Base-by-base conservation (phyloP, 2,797 vertebrate species). In the Sebastes wilsoni region DNA sequence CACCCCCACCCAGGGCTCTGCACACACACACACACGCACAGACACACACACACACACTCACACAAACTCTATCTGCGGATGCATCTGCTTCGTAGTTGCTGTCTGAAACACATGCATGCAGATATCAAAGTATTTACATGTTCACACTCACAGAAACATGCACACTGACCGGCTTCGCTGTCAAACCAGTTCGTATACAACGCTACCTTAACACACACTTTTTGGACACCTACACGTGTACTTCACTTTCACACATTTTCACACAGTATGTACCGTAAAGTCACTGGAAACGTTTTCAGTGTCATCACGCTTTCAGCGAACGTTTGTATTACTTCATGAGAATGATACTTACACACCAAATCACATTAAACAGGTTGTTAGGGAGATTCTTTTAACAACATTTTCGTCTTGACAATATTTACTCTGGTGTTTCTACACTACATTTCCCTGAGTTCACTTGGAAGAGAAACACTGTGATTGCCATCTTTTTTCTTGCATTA, bases 1-100 rank as follows among this genome's bases (percentile, higher is more conserved):
- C 91, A 90, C 92, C 84, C 92, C 87, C 88, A 94, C 92, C 68
- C 81, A 72, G 80, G 82, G 86, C 93, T 81, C 78, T 66, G 80
- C 75, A 36, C 80, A 75, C 83, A 80, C 85, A 82, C 69, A 36
- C 28, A 46, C 66, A 65, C 46, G 36, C 56, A 77, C 75, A 79
- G 12, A 36, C 80, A 75, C 83, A 80, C 85, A 82, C 69, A 32
- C 74, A 60, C 32, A 46, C 66, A 65, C 55, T 49, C 64, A 77
- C 75, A 82, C 72, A 78, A 58, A 74, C 34, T 18, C 56, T 28
- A 79, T 66, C 64, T 18, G 66, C 72, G 16, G 27, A 77, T 72
- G 42, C 65, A 56, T 49, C 84, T 30, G 77, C 58, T 61, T 36
- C 58, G 28, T 30, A 18, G 71, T 77, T 71, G 62, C 52, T 61